Evolutionary conservation across 2,113 vertebrate species (phyloP).

Genomic region (Neodontobutis hainanensis): DNA sequence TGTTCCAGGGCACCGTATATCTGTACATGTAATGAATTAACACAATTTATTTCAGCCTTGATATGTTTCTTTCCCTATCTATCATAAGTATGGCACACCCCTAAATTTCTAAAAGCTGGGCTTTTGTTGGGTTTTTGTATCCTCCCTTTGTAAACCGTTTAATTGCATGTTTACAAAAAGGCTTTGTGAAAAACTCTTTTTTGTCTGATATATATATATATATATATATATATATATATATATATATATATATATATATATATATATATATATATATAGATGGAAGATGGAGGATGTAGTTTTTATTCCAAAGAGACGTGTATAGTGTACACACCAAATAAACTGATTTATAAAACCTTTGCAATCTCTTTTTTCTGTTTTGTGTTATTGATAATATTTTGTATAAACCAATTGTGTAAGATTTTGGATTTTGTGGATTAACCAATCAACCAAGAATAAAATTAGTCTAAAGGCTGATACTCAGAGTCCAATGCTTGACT

Average conservation of each 20-base stretch:
- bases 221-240: conserved; percentile 18
- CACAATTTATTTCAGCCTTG: conserved; percentile 25
- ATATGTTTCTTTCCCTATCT: conserved; percentile 31
- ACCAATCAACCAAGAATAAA: neutral
- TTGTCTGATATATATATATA: conserved; percentile 37
- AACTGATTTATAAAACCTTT: conserved; percentile 61
- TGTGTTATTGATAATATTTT: neutral
- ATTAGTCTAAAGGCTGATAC: neutral
- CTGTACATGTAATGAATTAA: conserved; percentile 43
- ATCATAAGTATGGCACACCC: conserved; percentile 39
- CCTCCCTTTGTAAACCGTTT: conserved; percentile 28
- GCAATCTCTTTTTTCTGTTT: conserved; percentile 8
- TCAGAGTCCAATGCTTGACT: conserved; percentile 32
- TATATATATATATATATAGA: neutral
- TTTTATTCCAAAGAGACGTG: conserved; percentile 75
- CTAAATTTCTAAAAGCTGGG: conserved; percentile 26
- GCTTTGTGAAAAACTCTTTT: conserved; percentile 47
- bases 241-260: conserved; percentile 21
- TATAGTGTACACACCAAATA: conserved; percentile 71
- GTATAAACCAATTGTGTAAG: no score
- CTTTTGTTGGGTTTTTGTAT: conserved; percentile 12
- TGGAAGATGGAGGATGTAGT: conserved; percentile 49
- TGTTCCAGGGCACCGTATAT: conserved; percentile 29
- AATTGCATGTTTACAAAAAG: conserved; percentile 75
- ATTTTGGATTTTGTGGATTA: no score